A percentile compares a stretch with the other conserved stretches of the same genome.
Conservation (phyloP, 30 jellyfish, hydroid and myxozoan genomes). For the Calvadosia cruxmelitensis region DNA sequence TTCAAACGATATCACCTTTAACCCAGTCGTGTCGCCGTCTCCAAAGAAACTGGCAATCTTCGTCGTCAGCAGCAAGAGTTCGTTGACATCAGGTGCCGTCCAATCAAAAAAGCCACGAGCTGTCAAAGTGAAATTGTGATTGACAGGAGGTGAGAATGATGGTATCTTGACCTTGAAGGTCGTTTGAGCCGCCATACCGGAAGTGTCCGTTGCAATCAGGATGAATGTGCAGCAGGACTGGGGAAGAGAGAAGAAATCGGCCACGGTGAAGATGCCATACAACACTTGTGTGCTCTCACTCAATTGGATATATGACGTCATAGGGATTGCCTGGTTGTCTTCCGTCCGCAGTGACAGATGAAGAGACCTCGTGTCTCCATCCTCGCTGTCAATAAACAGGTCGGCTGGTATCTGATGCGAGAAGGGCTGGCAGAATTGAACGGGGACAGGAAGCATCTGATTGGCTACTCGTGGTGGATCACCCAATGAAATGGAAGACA, state of each 20-base stretch:
- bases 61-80: background rate
- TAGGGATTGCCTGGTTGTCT: background rate
- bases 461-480: background rate
- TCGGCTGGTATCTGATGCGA: background rate
- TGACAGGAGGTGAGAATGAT: background rate
- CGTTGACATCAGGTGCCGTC: background rate
- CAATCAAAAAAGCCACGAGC: background rate
- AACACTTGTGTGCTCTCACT: background rate
- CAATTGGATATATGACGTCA: background rate
- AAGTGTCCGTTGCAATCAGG: background rate
- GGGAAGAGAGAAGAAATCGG: background rate
- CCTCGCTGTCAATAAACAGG: background rate
- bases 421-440: background rate
- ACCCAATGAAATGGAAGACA: background rate
- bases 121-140: background rate
- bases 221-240: background rate
- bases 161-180: background rate
- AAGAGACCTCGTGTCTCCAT: background rate
- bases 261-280: background rate
- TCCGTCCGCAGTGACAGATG: background rate
- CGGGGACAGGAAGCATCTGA: background rate
- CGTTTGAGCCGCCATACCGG: background rate
- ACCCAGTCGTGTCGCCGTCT: background rate
- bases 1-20: background rate
- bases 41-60: background rate